Evolutionary conservation across 2,113 vertebrate genomes (phyloP), one percentile per base, ranked within the genome.

Genomic region (Columbina picui): DNA sequence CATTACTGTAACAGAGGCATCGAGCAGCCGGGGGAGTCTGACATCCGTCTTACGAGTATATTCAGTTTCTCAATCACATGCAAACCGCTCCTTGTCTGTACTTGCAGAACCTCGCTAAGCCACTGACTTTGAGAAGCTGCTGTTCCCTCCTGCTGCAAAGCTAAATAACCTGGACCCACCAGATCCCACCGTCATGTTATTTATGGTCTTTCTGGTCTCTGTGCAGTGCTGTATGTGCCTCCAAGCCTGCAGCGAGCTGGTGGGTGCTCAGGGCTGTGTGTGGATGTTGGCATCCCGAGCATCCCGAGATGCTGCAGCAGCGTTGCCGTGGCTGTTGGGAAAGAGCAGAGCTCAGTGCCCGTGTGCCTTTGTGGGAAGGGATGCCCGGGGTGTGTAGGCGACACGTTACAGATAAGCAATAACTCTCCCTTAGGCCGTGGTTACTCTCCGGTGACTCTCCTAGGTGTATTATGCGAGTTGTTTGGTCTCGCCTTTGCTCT

Each of bases 51-150:
- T 61, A 76, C 84, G 74, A 91, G 74, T 26, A 17, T 67, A 82
- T 87, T 96, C 69, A 50, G 67, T 97, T 98, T 97, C 94, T 90
- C 78, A 96, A 83, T 94, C 87, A 25, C 84, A 71, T n/a, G 70
- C 88, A 87, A 92, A 84, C 78, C 4, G 21, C 27, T n/a, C 65
- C 90, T 61, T 96, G 97, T 76, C 96, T 90, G 67, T 57, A 82
- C 97, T 97, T 97, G 98, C 94, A 87, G 78, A 80, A 53, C n/a
- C 84, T 74, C 7, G 23, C 59, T 80, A 59, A 84, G 81, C 65
- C 82, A 21, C 87, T 53, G 88, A 19, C 61, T 94, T 71, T 80
- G 82, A 45, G 94, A 59, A 90, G 70, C 38, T 60, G 82, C 7
- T 86, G 3, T 69, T 90, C 39, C 52, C 67, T 97, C 87, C 52